phyloP scores from a whole-genome alignment of 2,797 vertebrate genomes.

The Eulemur mongoz region DNA sequence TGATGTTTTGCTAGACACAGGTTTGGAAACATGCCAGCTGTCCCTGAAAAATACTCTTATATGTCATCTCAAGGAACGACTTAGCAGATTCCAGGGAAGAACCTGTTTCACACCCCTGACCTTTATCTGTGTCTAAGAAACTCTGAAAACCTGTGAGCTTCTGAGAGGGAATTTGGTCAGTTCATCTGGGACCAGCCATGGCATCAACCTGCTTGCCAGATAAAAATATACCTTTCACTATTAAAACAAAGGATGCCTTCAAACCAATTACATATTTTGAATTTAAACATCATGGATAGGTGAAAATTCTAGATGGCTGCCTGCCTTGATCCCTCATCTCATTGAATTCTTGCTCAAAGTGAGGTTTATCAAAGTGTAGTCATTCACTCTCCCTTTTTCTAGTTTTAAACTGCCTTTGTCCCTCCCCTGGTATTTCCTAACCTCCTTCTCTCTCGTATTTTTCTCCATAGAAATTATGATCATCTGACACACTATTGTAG shows the following conservation, averaged over 20 bases:
- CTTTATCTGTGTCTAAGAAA: not conserved
- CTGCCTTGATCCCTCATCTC: rapidly evolving
- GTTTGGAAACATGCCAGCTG: not conserved
- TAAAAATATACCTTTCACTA: not conserved
- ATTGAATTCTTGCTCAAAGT: not conserved
- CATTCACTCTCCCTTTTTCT: not conserved
- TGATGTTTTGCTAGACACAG: not conserved
- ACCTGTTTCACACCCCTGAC: not conserved
- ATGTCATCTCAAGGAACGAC: not conserved
- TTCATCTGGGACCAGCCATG: not conserved
- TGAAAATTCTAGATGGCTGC: not conserved
- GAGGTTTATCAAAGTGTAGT: not conserved
- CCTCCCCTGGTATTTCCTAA: not conserved
- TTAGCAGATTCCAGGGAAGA: not conserved
- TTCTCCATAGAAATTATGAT: not conserved
- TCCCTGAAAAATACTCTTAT: not conserved
- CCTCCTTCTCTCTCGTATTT: too few relatives aligned
- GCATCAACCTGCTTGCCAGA: not conserved
- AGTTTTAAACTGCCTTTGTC: not conserved
- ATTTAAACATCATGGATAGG: not conserved
- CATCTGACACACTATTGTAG: not conserved
- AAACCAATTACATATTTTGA: not conserved
- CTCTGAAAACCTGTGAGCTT: not conserved
- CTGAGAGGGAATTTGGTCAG: not conserved
- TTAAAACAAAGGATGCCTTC: not conserved